Percentiles rank a stretch among this genome's conserved stretches.
These are phyloP conservation scores for Heliornis fulica DNA, from an alignment of 2,113 vertebrate genomes.

Conservation along the genomic window DNA sequence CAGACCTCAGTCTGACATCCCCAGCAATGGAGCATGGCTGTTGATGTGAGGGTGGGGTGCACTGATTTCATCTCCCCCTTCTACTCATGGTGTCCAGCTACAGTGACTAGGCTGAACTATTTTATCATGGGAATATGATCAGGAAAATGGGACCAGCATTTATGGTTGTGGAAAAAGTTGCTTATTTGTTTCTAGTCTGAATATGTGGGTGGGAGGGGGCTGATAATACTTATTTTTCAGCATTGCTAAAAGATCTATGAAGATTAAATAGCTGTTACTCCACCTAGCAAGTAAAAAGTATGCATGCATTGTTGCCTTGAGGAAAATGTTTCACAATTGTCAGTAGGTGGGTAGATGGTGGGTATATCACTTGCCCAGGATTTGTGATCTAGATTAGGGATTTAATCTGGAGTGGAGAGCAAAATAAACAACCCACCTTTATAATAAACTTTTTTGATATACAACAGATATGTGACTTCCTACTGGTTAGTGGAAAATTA, in stretches of 20 bases:
- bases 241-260: not conserved
- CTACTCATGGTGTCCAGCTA: not conserved
- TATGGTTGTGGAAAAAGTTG: not conserved
- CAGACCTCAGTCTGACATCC: not conserved
- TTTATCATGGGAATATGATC: not conserved
- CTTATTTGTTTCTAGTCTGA: not conserved
- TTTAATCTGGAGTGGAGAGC: not conserved
- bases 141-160: not conserved
- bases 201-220: not conserved
- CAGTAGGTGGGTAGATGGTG: not conserved
- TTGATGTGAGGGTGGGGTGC: rapidly evolving
- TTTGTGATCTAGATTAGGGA: not conserved
- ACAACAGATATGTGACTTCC: not conserved
- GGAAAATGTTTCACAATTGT: not conserved
- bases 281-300: not conserved
- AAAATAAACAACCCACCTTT: not conserved
- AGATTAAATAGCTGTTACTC: not conserved
- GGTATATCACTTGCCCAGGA: not conserved
- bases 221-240: not conserved
- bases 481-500: not conserved
- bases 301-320: not conserved
- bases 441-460: not conserved
- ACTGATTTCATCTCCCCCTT: not conserved
- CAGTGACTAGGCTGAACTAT: not conserved
- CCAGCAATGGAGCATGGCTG: not conserved